phyloP scores from a whole-genome alignment of 2,888 invertebrate species.

The Hipparchia sbordonii region DNA sequence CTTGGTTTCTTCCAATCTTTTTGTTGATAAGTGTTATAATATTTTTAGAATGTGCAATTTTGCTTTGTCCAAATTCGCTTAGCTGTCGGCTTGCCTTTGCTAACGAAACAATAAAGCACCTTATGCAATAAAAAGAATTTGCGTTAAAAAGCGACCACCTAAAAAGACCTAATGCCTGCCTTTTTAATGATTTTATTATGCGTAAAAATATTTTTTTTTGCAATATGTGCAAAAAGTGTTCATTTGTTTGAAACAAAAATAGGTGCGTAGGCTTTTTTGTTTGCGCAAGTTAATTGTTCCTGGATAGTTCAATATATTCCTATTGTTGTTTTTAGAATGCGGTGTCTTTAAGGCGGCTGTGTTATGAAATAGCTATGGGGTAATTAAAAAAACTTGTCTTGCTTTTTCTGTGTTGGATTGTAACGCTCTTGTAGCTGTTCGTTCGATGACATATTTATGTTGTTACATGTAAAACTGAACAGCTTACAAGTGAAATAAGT shows the following conservation, averaged over 20 bases:
- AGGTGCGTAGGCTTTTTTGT: constrained; percentile 46
- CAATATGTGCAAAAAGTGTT: constrained; percentile 66
- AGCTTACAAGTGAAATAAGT: neutral
- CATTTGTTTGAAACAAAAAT: constrained; percentile 52
- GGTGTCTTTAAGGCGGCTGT: constrained; percentile 31
- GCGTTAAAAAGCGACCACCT: constrained; percentile 58
- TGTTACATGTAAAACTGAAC: neutral
- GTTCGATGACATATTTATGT: constrained; percentile 27
- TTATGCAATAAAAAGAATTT: constrained; percentile 46
- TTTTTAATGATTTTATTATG: constrained; percentile 44
- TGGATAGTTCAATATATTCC: constrained; percentile 37
- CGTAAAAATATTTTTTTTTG: constrained; percentile 58
- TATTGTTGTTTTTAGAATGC: constrained; percentile 48
- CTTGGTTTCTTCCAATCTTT: neutral
- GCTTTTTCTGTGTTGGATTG: constrained; percentile 13
- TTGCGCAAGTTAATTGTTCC: constrained; percentile 60
- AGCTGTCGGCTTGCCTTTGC: constrained; percentile 52
- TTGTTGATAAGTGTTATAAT: constrained; percentile 4
- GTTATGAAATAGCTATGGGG: constrained; percentile 26
- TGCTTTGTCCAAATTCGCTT: constrained; percentile 21
- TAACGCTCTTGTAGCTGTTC: constrained; percentile 13
- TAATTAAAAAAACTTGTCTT: constrained; percentile 23
- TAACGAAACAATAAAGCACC: constrained; percentile 48
- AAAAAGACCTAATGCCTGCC: constrained; percentile 46
- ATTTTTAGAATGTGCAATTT: constrained; percentile 25